phyloP scores from a whole-genome alignment of 2,113 vertebrate genomes.

The rabbit (Oryctolagus cuniculus) region DNA sequence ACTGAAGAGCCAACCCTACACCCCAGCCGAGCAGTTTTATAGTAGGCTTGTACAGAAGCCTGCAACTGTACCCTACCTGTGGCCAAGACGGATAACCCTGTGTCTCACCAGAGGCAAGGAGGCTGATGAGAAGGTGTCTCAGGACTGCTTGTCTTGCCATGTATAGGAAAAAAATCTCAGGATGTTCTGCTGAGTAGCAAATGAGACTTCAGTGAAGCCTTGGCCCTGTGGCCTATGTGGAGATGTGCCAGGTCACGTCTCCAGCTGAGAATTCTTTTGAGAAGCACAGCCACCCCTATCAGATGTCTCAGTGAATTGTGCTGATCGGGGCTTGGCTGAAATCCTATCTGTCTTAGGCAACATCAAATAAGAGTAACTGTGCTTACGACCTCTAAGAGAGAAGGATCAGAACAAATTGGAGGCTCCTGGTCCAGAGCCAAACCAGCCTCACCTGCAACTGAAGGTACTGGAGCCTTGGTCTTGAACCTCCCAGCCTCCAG shows the following conservation, averaged over 20 bases:
- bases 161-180: background rate
- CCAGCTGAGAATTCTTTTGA: background rate
- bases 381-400: background rate
- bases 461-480: background rate
- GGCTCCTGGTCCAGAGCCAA: background rate
- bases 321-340: background rate
- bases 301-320: background rate
- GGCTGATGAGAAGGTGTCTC: background rate
- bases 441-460: background rate
- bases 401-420: background rate
- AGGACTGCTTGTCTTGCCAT: background rate
- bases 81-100: background rate
- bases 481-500: background rate
- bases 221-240: background rate
- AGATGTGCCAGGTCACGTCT: background rate
- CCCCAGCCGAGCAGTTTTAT: background rate
- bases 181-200: background rate
- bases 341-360: background rate
- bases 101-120: background rate
- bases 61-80: background rate
- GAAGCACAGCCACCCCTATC: background rate
- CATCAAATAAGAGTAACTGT: background rate
- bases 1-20: slow-evolving; percentile 7
- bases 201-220: background rate
- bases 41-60: background rate